Evolutionary conservation across 2,888 invertebrate genomes (phyloP), one percentile per base, ranked within the genome.

Genomic region (Metallyticus violacea): DNA sequence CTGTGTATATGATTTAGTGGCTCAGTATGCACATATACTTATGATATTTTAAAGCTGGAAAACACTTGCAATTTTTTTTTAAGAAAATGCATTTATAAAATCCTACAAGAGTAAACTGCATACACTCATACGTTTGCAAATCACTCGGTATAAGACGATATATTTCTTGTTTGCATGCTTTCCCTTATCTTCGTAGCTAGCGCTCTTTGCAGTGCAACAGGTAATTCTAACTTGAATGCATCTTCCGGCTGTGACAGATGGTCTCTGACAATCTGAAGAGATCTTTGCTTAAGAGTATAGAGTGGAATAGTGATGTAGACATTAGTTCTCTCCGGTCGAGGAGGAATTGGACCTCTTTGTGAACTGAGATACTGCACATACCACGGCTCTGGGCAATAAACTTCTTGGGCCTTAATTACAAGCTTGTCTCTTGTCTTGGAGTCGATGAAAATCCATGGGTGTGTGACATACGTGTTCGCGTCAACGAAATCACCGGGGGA

Each of bases 391-490:
- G 93, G 93, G 89, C 93, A 90, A 90, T 93, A 93, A 83, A 94
- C 91, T 85, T 91, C 88, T 89, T 92, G 91, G 89, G 94, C 92
- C 88, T 93, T 93, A 0, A 95, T 93, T 7, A 94, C 93, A 91
- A 95, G 92, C 77, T 94, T 93, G 89, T 97, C 96, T 83, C 94
- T 94, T 0, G 96, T 96, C 0, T 93, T 91, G 0, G 93, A 91
- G 90, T 97, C 97, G 0, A 95, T 92, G 90, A 97, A 97, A 88
- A 97, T 94, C 97, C 97, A 98, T 0, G 97, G 96, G 92, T 98
- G 97, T 0, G 95, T 95, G 22, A 95, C 94, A 91, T 93, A 98
- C 0, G 97, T 96, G 89, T 96, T 95, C 0, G 97, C 93, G 89
- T 96, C 95, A 85, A 94, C 92, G 89, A 91, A 93, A 5, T 93